phyloP scores from a whole-genome alignment of 2,113 vertebrate species.

The Variabilichromis moorii region DNA sequence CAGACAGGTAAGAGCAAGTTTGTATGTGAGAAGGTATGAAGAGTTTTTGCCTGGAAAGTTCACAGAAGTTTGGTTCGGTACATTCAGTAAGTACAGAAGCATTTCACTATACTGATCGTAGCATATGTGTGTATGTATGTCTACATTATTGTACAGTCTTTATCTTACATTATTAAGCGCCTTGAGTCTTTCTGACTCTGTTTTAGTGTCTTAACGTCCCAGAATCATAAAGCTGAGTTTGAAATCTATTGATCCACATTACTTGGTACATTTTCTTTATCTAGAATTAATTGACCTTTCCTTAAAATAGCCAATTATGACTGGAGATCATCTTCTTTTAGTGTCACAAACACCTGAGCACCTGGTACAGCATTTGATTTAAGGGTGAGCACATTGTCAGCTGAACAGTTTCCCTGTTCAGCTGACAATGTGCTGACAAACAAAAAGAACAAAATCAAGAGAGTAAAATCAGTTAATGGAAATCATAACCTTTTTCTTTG shows the following conservation, averaged over 20 bases:
- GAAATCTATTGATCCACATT: neutral
- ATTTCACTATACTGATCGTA: neutral
- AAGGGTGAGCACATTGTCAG: neutral
- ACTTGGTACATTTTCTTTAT: neutral
- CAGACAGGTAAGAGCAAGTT: neutral
- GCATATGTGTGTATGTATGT: neutral
- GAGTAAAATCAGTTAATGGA: neutral
- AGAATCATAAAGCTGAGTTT: neutral
- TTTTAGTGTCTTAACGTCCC: neutral
- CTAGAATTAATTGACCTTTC: neutral
- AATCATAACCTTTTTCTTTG: neutral
- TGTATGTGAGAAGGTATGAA: neutral
- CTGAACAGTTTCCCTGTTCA: neutral
- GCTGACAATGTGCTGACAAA: neutral
- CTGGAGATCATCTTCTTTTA: neutral
- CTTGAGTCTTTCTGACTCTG: neutral
- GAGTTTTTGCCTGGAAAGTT: neutral
- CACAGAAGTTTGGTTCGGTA: fast-evolving
- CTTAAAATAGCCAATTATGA: neutral
- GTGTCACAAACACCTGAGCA: neutral
- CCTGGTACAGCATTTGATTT: neutral
- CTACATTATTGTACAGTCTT: neutral
- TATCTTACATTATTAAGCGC: neutral
- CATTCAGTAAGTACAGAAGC: neutral
- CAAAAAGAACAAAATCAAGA: neutral